These are phyloP conservation scores for Halcyon senegalensis DNA, from an alignment of 2,113 vertebrate genomes.

Conservation along the genomic window DNA sequence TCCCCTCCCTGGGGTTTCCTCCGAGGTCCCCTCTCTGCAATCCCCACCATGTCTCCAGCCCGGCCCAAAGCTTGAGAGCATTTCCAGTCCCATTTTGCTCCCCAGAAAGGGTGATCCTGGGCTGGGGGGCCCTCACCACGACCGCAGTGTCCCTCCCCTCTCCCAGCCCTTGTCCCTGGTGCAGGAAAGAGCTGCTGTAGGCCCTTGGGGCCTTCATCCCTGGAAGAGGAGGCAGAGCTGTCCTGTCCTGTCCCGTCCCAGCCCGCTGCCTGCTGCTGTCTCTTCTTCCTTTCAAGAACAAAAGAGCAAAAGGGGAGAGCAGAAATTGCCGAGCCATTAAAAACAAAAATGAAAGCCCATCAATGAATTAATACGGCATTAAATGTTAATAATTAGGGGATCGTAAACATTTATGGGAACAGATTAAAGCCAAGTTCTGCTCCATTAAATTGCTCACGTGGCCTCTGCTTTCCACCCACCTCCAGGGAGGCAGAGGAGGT, in stretches of 20 bases:
- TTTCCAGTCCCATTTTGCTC: neutral
- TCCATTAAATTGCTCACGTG: slow-evolving; percentile 36
- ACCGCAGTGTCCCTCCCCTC: neutral
- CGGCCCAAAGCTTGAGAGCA: neutral
- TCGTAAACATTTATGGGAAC: slow-evolving; percentile 60
- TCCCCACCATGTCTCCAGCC: neutral
- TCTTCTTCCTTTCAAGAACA: neutral
- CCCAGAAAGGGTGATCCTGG: neutral
- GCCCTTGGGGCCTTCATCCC: neutral
- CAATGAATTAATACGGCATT: slow-evolving; percentile 60
- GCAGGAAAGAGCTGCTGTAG: neutral
- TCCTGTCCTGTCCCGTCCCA: neutral
- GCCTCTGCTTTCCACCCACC: neutral
- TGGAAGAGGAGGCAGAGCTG: neutral
- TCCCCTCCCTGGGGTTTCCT: neutral
- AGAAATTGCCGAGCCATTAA: slow-evolving; percentile 39
- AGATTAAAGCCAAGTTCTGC: slow-evolving; percentile 64
- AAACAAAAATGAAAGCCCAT: slow-evolving; percentile 46
- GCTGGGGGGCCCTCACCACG: neutral
- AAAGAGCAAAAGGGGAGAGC: slow-evolving; percentile 23
- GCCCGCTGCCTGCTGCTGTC: rapidly evolving
- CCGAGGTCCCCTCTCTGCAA: neutral
- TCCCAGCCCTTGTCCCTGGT: neutral
- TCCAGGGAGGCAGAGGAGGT: neutral
- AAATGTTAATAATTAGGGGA: slow-evolving; percentile 66